These are phyloP conservation scores for Spinus pinus DNA, from an alignment of 2,797 vertebrate species.

Conservation along the genomic window DNA sequence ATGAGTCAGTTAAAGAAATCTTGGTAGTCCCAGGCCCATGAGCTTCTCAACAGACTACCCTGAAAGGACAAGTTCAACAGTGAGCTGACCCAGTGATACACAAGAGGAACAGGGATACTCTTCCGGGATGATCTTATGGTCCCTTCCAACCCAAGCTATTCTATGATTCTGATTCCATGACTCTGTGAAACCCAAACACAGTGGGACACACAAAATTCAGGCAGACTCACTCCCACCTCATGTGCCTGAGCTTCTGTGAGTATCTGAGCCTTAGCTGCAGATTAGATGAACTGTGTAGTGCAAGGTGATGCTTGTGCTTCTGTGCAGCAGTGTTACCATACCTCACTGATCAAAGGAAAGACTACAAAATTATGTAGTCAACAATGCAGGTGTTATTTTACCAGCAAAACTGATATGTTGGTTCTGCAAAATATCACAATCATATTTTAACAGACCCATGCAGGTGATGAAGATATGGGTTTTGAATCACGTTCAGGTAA, in stretches of 20 bases:
- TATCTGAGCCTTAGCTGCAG: not conserved
- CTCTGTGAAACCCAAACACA: not conserved
- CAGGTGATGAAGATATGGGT: not conserved
- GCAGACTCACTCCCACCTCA: not conserved
- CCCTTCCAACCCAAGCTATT: not conserved
- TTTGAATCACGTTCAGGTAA: not conserved
- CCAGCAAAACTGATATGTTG: not conserved
- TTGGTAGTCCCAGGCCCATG: not conserved
- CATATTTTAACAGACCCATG: not conserved
- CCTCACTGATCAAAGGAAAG: not conserved
- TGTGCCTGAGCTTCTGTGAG: not conserved
- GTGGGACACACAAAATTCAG: not conserved
- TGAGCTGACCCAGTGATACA: too few relatives aligned
- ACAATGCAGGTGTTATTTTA: not conserved
- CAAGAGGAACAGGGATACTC: not conserved
- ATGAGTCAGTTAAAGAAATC: not conserved
- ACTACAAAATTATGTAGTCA: not conserved
- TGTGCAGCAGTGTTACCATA: not conserved
- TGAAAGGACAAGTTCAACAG: not conserved
- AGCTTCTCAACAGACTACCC: not conserved
- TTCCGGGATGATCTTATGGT: not conserved
- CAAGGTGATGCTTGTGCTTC: not conserved
- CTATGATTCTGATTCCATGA: not conserved
- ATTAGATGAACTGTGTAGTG: rapidly evolving
- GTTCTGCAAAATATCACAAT: not conserved